Evolutionary conservation across 2,888 invertebrate genomes (phyloP).

Genomic region (Campoletis raptor): DNA sequence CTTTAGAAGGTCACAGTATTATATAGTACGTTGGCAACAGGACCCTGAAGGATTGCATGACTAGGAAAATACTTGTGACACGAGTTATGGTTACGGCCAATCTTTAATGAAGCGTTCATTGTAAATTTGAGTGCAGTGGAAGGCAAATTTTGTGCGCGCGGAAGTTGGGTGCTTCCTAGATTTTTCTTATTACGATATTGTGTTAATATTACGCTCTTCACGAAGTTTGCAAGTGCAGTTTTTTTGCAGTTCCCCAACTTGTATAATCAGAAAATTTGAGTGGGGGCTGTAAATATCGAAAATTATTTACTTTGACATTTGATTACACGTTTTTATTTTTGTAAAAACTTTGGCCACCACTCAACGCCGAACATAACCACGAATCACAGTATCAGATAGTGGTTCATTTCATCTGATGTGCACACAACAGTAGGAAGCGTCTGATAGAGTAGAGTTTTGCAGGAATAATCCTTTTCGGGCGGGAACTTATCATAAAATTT

Average conservation of each 20-base stretch:
- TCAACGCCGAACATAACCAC: background rate
- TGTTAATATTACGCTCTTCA: slow-evolving; percentile 1
- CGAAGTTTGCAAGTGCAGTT: background rate
- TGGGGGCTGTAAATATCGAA: background rate
- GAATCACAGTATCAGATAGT: background rate
- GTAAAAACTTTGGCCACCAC: background rate
- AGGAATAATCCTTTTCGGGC: background rate
- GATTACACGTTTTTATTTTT: background rate
- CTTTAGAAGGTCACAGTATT: slow-evolving; percentile 36
- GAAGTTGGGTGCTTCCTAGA: slow-evolving; percentile 18
- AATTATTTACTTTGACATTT: background rate
- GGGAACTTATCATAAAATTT: background rate
- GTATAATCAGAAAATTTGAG: background rate
- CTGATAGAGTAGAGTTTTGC: slow-evolving; percentile 1
- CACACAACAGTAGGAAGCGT: background rate
- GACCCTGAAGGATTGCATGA: slow-evolving; percentile 45
- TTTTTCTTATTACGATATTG: background rate
- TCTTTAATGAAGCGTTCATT: background rate
- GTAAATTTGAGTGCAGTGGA: slow-evolving; percentile 23
- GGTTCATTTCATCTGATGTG: background rate
- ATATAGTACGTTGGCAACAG: slow-evolving; percentile 60
- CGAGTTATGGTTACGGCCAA: slow-evolving; percentile 11
- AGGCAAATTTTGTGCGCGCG: slow-evolving; percentile 37
- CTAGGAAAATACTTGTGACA: slow-evolving; percentile 11
- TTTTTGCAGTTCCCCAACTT: background rate